Base-by-base conservation (phyloP, 2,113 vertebrate genomes). In the Catagonus wagneri region DNA sequence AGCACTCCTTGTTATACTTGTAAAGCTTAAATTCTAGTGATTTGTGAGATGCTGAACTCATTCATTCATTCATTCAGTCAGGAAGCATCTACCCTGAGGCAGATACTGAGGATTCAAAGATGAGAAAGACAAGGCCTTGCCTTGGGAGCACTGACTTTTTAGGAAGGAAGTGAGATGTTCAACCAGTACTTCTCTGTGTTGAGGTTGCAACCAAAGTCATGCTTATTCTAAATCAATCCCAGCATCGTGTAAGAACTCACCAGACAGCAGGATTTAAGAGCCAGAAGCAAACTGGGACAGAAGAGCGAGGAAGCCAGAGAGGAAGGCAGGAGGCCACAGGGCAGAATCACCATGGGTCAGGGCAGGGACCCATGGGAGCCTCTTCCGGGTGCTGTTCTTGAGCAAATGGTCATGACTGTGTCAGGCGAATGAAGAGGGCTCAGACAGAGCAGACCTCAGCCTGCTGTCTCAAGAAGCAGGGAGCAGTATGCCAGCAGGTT, bases 211-310 rank as follows among this genome's bases (percentile, higher is more conserved):
- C 44, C 65, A 52, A 94, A n/a, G 50, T 25, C 25, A 17, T 10
- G 39, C 44, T 92, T 92, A 23, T 75, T 75, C 89, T 93, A 71
- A 94, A 75, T 72, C 50, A 44, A 44, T 32, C 52, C 44, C 81
- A 20, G 34, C 22, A 19, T 86, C 36, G 52, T 10, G 3, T 58
- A 61, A 83, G 83, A 83, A 78, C 61, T 68, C 36, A n/a, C 74
- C 61, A 11, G 65, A 90, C 25, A 93, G 27, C 1, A 2, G 19
- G 39, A 60, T 44, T 16, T 60, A 69, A 20, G 20, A 61, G 50
- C 61, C 32, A 63, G 19, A n/a, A 50, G 39, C 68, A 32, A 74
- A 69, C 20, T 58, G 66, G 50, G 13, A 20, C 9, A 19, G 65
- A 50, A 83, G 39, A n/a, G 2, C 34, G 52, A 2, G 11, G n/a